Evolutionary conservation across 2,113 vertebrate genomes (phyloP).

Genomic region (Myotis brandtii): DNA sequence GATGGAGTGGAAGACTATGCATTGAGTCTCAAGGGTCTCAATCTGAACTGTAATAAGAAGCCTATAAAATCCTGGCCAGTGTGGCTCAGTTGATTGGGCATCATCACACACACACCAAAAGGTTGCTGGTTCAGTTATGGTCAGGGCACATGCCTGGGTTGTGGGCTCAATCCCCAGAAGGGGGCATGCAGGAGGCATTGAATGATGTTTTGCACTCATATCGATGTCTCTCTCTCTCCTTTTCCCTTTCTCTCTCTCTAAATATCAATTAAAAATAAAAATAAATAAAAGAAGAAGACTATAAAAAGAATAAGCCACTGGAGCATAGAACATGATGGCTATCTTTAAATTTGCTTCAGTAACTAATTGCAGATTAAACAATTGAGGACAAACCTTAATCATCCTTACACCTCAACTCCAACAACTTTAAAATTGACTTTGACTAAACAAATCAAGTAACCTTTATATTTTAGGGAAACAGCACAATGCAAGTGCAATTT

Average conservation of each 20-base stretch:
- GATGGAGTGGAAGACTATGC: not conserved
- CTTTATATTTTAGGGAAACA: not conserved
- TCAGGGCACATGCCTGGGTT: not conserved
- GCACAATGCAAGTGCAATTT: constrained; percentile 6
- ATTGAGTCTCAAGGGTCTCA: not conserved
- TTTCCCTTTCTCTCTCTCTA: not conserved
- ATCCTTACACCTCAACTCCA: not conserved
- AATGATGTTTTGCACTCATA: not conserved
- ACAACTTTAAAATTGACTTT: not conserved
- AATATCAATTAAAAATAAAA: not conserved
- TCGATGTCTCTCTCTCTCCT: not conserved
- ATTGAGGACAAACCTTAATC: not conserved
- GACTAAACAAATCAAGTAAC: not conserved
- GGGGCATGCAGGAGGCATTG: not conserved
- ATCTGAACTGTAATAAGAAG: not conserved
- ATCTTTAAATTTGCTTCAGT: not conserved
- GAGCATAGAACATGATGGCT: not conserved
- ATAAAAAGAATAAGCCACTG: not conserved
- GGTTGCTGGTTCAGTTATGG: not conserved
- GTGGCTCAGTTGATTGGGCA: not conserved
- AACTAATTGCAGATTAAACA: constrained; percentile 26
- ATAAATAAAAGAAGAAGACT: not conserved
- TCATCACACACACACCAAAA: not conserved
- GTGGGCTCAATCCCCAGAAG: not conserved
- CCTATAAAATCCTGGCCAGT: not conserved